Percentiles rank a stretch among this genome's conserved stretches.
phyloP scores from a whole-genome alignment of 2,113 vertebrate genomes.

The Aviceda subcristata region DNA sequence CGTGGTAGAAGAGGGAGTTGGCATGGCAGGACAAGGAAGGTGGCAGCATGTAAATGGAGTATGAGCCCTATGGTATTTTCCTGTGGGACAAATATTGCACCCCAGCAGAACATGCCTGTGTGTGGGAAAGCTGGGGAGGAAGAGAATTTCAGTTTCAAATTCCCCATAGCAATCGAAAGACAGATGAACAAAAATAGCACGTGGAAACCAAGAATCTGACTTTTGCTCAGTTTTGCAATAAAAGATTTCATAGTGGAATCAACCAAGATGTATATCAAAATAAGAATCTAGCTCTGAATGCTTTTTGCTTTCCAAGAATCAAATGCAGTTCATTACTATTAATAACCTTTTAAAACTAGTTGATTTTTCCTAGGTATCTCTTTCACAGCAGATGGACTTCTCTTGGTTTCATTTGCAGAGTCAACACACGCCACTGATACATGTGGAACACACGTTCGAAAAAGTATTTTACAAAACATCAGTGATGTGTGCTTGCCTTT shows the following conservation, averaged over 20 bases:
- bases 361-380: not conserved
- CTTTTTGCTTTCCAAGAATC: not conserved
- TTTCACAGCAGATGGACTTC: not conserved
- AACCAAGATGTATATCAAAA: not conserved
- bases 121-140: not conserved
- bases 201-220: not conserved
- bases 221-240: not conserved
- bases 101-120: not conserved
- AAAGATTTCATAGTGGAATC: not conserved
- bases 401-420: not conserved
- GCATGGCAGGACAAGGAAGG: not conserved
- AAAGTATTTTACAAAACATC: not conserved
- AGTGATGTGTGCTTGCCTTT: not conserved
- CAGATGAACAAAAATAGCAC: not conserved
- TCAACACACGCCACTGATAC: not conserved
- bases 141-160: not conserved
- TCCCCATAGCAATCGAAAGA: not conserved
- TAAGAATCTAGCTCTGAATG: not conserved
- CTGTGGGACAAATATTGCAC: not conserved
- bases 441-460: rapidly evolving
- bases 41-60: not conserved
- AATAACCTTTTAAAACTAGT: not conserved
- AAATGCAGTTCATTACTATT: not conserved
- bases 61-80: not conserved
- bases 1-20: not conserved